phyloP scores from a whole-genome alignment of 2,113 vertebrate genomes.

The Oophaga pumilio region DNA sequence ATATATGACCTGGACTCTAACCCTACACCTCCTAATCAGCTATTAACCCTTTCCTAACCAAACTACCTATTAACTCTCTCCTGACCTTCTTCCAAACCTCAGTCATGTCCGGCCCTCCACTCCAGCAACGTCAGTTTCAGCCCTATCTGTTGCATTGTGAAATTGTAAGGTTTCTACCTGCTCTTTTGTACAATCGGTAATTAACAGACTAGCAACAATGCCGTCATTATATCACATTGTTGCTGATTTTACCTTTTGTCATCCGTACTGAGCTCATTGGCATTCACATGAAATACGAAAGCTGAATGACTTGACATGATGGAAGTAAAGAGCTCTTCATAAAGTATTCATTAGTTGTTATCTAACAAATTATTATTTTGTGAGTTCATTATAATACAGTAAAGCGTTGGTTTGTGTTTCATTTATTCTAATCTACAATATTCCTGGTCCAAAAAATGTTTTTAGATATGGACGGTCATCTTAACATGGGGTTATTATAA shows the following conservation, averaged over 20 bases:
- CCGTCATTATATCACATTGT: not conserved
- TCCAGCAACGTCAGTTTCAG: too few species aligned
- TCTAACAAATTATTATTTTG: not conserved
- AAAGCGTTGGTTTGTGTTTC: not conserved
- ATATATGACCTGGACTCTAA: too few species aligned
- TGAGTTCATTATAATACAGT: not conserved
- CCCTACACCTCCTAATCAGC: too few species aligned
- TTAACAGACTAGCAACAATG: not conserved
- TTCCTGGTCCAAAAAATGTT: too few species aligned
- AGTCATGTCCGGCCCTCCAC: too few species aligned
- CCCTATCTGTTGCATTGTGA: not conserved
- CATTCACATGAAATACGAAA: not conserved
- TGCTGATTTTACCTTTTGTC: not conserved
- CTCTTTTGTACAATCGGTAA: not conserved
- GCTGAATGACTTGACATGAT: not conserved
- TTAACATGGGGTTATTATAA: not conserved
- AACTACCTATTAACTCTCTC: too few species aligned
- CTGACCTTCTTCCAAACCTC: too few species aligned
- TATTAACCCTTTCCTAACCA: too few species aligned
- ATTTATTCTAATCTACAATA: too few species aligned
- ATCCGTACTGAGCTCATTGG: not conserved
- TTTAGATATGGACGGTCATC: too few species aligned
- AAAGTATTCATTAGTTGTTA: not conserved
- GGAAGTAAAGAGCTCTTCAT: not conserved
- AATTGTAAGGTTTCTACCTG: not conserved